Base-by-base conservation (phyloP, 2,113 vertebrate species). In the Nesospiza acunhae region DNA sequence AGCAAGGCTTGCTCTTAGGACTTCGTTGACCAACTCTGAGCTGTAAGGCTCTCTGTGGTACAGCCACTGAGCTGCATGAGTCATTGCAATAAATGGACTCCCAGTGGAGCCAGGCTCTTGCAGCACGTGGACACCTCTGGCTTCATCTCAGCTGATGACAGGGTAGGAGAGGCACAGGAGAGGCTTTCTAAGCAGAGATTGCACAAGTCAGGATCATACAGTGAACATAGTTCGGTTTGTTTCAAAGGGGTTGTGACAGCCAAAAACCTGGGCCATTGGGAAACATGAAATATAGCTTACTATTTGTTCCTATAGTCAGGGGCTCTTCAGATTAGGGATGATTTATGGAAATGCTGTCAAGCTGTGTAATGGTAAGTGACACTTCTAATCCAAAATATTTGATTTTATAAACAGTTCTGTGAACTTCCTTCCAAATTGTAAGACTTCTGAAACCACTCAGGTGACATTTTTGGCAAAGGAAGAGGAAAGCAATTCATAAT, bases 1-100 rank as follows among this genome's bases (percentile, higher is more conserved):
- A 41, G 64, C 90, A 84, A 22, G n/a, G 60, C 68, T 95, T 95
- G 86, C 87, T 84, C 87, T 76, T 92, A 85, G 75, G 82, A 59
- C 86, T 64, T 49, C 0, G 30, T 73, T 68, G 77, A 49, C 76
- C 81, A 42, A 4, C 42, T 88, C 15, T 46, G 37, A 39, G 6
- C 62, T 77, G 42, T 35, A 35, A 56, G 75, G 82, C 46, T 50
- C 33, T 0, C 24, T 84, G 73, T 11, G 35, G 88, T 90, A 74
- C 70, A 2, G 84, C 89, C 78, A 59, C 1, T 0, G 1, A 18
- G 14, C 68, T 78, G 83, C 62, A 7, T 5, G 91, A 84, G 91
- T 44, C 93, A 27, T 80, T 89, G 93, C 94, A 84, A 60, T 93
- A 74, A 83, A 53, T 42, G 55, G 64, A 46, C 55, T 88, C 72